Evolutionary conservation across 2,797 vertebrate genomes (phyloP).

Genomic region (Limnodromus scolopaceus): DNA sequence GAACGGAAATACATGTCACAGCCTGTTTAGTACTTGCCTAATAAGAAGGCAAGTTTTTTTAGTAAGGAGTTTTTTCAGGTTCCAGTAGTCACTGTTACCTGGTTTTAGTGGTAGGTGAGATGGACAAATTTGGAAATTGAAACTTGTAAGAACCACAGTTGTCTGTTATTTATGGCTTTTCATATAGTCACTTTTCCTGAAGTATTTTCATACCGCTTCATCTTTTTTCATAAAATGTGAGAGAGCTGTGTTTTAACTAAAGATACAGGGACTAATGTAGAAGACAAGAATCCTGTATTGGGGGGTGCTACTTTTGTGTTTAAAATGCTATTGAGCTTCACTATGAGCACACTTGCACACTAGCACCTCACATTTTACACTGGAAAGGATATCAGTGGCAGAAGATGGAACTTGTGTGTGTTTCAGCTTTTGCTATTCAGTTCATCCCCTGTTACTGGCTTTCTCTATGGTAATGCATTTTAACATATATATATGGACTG

Average conservation of each 20-base stretch:
- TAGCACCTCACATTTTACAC: neutral
- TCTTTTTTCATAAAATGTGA: neutral
- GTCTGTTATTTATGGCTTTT: neutral
- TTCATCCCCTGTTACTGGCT: neutral
- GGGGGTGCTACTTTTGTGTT: neutral
- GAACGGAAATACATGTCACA: neutral
- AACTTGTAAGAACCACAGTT: neutral
- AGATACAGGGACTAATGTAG: neutral
- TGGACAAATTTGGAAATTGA: neutral
- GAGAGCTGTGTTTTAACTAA: neutral
- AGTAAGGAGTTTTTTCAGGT: neutral
- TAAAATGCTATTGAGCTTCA: neutral
- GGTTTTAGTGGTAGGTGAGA: neutral
- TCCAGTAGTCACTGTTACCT: neutral
- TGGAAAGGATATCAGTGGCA: neutral
- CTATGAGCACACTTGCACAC: neutral
- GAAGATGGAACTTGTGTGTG: neutral
- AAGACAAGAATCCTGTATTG: neutral
- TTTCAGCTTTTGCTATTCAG: neutral
- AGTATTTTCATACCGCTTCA: neutral
- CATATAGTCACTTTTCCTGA: neutral
- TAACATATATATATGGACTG: rapidly evolving
- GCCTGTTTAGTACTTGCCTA: neutral
- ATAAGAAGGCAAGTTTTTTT: neutral
- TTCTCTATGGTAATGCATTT: neutral